A percentile compares a stretch with the other conserved stretches of the same genome.
Evolutionary conservation across 2,888 invertebrate genomes (phyloP).

Genomic region (Lepas anatifera): DNA sequence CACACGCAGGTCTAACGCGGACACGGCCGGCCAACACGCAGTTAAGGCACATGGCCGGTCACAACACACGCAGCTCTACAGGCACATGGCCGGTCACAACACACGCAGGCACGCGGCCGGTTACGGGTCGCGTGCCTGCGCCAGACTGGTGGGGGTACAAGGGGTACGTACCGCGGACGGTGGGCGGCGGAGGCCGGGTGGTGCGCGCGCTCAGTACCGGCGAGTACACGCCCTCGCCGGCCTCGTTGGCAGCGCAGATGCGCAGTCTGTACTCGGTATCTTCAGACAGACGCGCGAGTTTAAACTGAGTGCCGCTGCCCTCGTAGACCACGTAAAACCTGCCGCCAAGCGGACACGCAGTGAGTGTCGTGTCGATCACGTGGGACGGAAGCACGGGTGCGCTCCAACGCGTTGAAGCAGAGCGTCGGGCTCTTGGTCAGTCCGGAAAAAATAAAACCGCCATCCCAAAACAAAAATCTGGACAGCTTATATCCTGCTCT

Average conservation of each 20-base stretch:
- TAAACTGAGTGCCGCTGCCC: conserved; percentile 62
- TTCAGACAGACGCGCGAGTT: conserved; percentile 72
- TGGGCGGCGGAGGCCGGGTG: neutral
- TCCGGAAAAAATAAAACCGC: neutral
- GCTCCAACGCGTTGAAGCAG: conserved; percentile 21
- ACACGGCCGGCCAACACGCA: neutral
- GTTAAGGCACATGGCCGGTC: no score
- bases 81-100: neutral
- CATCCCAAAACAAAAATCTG: no score
- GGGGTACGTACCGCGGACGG: neutral
- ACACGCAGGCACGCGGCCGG: neutral
- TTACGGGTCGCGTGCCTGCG: no score
- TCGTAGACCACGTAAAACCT: conserved; percentile 46
- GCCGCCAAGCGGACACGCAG: no score
- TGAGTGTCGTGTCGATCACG: no score
- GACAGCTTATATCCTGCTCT: no score
- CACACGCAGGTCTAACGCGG: no score
- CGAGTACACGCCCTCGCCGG: conserved; percentile 72
- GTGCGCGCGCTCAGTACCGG: neutral
- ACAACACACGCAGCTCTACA: neutral
- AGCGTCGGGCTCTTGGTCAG: neutral
- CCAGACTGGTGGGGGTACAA: neutral
- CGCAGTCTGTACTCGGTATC: conserved; percentile 69
- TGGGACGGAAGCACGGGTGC: no score
- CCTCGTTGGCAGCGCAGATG: conserved; percentile 72